Evolutionary conservation across 2,113 vertebrate species (phyloP), one percentile per base, ranked within the genome.

Genomic region (Hystrix brachyura): DNA sequence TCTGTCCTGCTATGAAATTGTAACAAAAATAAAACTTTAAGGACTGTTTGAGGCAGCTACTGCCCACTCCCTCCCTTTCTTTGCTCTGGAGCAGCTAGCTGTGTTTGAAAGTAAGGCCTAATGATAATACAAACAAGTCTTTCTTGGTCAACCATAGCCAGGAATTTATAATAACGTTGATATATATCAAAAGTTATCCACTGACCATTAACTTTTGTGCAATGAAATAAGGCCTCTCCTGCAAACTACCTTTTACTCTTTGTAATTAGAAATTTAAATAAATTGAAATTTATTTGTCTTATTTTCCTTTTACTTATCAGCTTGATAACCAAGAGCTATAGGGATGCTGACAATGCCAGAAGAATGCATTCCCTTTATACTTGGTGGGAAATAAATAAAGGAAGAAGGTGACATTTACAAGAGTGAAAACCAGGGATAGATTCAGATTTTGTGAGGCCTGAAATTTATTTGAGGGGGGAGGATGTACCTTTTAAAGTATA

Each of bases 11-110:
- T 87, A 57, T 62, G 59, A 88, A 89, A 94, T 64, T 80, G 5
- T 94, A 92, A 71, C 78, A n/a, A 85, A 79, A 90, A 59, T 92
- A 87, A 96, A 94, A 87, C 72, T 65, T 55, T 43, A 38, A 4
- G 25, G 71, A 69, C 23, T 51, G 32, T 59, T 85, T 57, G 53
- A 92, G 67, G 21, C 21, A 76, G 85, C 51, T 82, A 29, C 59
- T 85, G 7, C 32, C 17, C 48, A 74, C 29, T 60, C 55, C 38
- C 15, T 91, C 64, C 62, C 60, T 88, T 96, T 94, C 57, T 84
- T 88, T 96, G 55, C 34, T 65, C 81, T 90, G 38, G 76, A 87
- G 76, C 53, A 83, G 62, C 90, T 82, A n/a, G n/a, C n/a, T n/a
- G 23, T 92, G 55, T 80, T 90, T 93, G 79, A 87, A 29, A 60